Base-by-base conservation (phyloP, 2,888 invertebrate genomes). In the Folsomia candida region DNA sequence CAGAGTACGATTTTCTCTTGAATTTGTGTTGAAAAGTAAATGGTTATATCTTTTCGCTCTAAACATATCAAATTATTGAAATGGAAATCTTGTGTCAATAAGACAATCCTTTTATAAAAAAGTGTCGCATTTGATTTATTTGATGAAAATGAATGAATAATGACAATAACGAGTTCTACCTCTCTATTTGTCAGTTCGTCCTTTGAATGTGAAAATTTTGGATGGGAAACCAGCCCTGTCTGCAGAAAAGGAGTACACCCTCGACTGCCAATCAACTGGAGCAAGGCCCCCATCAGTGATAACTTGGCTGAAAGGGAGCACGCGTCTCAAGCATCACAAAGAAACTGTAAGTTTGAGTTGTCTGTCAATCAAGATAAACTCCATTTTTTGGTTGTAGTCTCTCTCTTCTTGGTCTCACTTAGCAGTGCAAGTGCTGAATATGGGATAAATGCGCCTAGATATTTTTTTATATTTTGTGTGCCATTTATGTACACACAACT, bases 231-330 rank as follows among this genome's bases (percentile, higher is more conserved):
- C 87, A 80, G 88, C 91, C 68, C 84, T 91, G 79, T 90, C 90
- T 68, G 90, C 90, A 27, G 89, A 88, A 73, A 87, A 86, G 81
- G 86, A 88, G 77, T 90, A 91, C 84, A 89, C 89, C 82, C 85
- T 91, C 77, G 87, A 86, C 80, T 91, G 91, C 82, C 88, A 89
- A 82, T 89, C 90, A 58, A 87, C 89, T 72, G 91, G 91, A 37
- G 89, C 91, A 60, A 86, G 90, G 80, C 91, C 91, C 37, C 86
- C 87, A n/a, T 90, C 91, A n/a, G 86, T 87, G 78, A 88, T 91
- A 81, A 88, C 89, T 64, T 91, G 91, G 91, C 90, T 89, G 88
- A 90, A 89, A 83, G 90, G 89, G 67, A 89, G 88, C 81, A 85
- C 86, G 4, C 86, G 87, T 77, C 87, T 91, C 85, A 87, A 86